Conservation (phyloP, 2,797 vertebrate genomes). For the Poliocrania exsul region DNA sequence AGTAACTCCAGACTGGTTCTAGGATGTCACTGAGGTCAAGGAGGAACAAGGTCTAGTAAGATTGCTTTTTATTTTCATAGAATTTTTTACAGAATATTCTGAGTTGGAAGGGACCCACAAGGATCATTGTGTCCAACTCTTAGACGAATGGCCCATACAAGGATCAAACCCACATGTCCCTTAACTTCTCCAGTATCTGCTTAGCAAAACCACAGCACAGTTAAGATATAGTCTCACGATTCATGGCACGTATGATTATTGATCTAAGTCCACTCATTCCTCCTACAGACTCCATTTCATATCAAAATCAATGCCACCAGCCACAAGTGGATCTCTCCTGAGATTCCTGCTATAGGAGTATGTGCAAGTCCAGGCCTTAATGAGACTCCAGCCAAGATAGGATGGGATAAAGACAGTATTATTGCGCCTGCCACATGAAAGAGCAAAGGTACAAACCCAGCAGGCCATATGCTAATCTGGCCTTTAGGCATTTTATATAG, state of each 20-base stretch:
- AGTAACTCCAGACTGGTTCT: not conserved
- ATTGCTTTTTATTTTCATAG: not conserved
- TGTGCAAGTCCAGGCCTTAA: not conserved
- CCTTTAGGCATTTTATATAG: not conserved
- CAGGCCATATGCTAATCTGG: not conserved
- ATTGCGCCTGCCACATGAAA: not conserved
- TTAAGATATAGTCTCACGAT: not conserved
- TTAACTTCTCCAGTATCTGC: not conserved
- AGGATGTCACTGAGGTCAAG: not conserved
- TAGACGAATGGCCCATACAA: not conserved
- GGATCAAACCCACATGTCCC: not conserved
- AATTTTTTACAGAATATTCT: not conserved
- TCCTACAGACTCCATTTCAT: not conserved
- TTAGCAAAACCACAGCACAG: not conserved
- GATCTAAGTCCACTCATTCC: not conserved
- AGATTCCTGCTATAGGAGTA: not conserved
- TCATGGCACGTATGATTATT: fast-evolving
- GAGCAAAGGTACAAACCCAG: not conserved
- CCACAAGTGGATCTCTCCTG: not conserved
- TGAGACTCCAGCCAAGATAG: not conserved
- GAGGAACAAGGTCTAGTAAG: not conserved
- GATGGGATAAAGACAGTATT: not conserved
- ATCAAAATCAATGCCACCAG: not conserved
- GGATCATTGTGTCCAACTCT: not conserved
- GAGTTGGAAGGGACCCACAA: not conserved